Conservation (phyloP, 2,888 invertebrate genomes). For the Steinernema scapterisci region DNA sequence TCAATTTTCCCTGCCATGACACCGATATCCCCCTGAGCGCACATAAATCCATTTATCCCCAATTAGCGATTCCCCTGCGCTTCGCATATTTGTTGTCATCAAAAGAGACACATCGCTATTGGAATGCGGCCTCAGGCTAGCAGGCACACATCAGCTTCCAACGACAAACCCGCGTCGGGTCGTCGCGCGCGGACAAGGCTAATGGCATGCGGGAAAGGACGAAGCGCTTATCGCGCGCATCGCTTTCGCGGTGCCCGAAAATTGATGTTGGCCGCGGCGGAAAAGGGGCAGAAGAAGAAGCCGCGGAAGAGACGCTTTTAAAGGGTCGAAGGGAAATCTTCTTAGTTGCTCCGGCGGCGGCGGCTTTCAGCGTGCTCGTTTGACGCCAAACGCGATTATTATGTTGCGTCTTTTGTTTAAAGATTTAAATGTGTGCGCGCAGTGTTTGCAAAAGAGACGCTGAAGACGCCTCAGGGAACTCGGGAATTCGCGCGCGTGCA, state of each 20-base stretch:
- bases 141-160: too few species aligned
- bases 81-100: neutral
- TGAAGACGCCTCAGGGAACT: slow-evolving; percentile 2
- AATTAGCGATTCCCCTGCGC: slow-evolving; percentile 10
- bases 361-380: neutral
- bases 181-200: neutral
- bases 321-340: neutral
- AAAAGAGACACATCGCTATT: neutral
- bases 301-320: slow-evolving; percentile 6
- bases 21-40: too few species aligned
- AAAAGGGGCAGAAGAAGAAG: too few species aligned
- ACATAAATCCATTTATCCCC: too few species aligned
- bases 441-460: neutral
- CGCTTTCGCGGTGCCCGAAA: neutral
- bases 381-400: slow-evolving; percentile 3
- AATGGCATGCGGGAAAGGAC: slow-evolving; percentile 23
- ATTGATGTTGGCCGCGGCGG: slow-evolving; percentile 24
- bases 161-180: too few species aligned
- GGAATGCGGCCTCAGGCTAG: neutral
- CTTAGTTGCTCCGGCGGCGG: neutral
- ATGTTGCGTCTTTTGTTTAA: slow-evolving; percentile 12
- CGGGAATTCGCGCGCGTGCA: too few species aligned
- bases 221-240: slow-evolving; percentile 22
- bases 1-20: too few species aligned
- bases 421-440: neutral